These are phyloP conservation scores for Scaptomyza reducta DNA, from an alignment of 2,888 invertebrate genomes.

Conservation along the genomic window DNA sequence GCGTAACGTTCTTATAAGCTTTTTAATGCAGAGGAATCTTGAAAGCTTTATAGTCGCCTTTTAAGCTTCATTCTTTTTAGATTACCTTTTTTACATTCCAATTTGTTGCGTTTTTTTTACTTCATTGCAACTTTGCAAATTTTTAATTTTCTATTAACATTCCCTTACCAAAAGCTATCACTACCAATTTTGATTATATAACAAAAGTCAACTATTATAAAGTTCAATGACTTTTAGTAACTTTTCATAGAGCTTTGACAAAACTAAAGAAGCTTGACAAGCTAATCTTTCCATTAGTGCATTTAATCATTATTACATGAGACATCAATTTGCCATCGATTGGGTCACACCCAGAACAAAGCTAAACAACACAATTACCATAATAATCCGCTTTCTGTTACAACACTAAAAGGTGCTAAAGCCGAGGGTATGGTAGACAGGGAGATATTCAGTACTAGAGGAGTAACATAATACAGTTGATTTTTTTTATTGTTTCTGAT, in stretches of 20 bases:
- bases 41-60: not conserved
- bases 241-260: not conserved
- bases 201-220: not conserved
- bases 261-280: conserved; percentile 1
- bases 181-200: not conserved
- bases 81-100: too few species aligned
- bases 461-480: too few species aligned
- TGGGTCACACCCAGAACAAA: conserved; percentile 34
- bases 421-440: not conserved
- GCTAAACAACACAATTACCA: conserved; percentile 61
- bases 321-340: conserved; percentile 34
- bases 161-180: not conserved
- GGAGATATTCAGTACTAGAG: not conserved
- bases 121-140: not conserved
- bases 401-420: not conserved
- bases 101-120: not conserved
- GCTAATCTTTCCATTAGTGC: conserved; percentile 35
- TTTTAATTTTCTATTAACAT: not conserved
- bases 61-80: not conserved
- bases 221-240: not conserved
- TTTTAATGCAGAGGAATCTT: conserved; percentile 3
- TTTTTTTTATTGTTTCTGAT: not conserved
- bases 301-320: conserved; percentile 18
- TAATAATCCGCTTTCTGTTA: conserved; percentile 52
- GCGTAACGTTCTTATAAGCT: conserved; percentile 1